A percentile compares a stretch with the other conserved stretches of the same genome.
Evolutionary conservation across 2,797 vertebrate species (phyloP).

Genomic region (Erpetoichthys calabaricus): DNA sequence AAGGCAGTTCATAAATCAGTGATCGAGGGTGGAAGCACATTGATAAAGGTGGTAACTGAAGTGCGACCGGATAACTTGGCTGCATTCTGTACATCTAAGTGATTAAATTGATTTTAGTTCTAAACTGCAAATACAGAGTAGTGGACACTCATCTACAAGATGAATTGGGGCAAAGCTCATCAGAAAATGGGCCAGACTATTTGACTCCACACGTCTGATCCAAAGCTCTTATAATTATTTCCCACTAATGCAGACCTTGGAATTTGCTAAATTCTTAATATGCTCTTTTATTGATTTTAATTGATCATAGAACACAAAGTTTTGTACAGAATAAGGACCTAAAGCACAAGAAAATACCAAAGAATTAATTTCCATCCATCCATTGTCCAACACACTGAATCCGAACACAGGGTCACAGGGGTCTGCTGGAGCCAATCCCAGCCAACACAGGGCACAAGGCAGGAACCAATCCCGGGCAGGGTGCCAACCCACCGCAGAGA

Average conservation of each 20-base stretch:
- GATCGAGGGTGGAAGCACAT: neutral
- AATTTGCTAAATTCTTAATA: constrained; percentile 1
- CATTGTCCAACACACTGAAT: too few relatives aligned
- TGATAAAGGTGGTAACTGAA: neutral
- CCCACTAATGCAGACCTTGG: neutral
- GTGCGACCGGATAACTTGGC: neutral
- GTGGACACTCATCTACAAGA: neutral
- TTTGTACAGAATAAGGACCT: neutral
- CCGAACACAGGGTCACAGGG: too few relatives aligned
- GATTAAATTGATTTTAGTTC: neutral
- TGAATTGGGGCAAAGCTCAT: neutral
- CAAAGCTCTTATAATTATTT: neutral
- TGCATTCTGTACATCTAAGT: neutral
- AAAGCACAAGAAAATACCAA: neutral
- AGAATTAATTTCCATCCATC: neutral
- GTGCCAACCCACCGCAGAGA: too few relatives aligned
- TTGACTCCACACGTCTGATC: neutral
- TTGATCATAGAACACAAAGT: neutral
- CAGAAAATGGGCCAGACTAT: neutral
- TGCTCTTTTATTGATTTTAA: neutral
- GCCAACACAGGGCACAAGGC: too few relatives aligned
- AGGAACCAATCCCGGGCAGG: too few relatives aligned
- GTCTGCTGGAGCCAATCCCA: too few relatives aligned
- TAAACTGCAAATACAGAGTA: neutral
- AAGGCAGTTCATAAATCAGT: too few relatives aligned